A percentile compares a stretch with the other conserved stretches of the same genome.
Conservation (phyloP, 2,888 invertebrate species). For the Drosophila neotestacea region DNA sequence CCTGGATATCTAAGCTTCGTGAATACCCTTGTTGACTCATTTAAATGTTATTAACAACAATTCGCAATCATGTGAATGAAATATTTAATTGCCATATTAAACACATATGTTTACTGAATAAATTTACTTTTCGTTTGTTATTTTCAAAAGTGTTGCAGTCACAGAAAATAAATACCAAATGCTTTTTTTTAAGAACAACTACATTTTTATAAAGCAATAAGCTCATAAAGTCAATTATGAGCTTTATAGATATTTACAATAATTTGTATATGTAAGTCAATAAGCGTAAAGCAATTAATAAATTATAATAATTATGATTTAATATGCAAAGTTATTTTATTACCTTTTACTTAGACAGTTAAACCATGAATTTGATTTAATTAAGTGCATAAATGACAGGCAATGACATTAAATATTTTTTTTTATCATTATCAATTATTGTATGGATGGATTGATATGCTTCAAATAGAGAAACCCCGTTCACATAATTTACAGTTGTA, state of each 20-base stretch:
- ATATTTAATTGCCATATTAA: constrained; percentile 28
- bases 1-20: not conserved
- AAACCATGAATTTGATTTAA: constrained; percentile 4
- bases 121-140: constrained; percentile 24
- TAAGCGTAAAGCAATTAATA: constrained; percentile 60
- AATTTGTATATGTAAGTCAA: constrained; percentile 65
- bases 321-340: constrained; percentile 19
- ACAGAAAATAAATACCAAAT: constrained; percentile 45
- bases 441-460: not conserved
- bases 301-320: constrained; percentile 52
- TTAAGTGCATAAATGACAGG: not conserved
- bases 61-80: constrained; percentile 17
- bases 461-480: not conserved
- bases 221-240: constrained; percentile 52
- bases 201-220: constrained; percentile 35
- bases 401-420: too few species aligned
- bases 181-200: not conserved
- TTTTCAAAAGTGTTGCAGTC: constrained; percentile 15
- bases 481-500: not conserved
- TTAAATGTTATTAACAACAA: not conserved
- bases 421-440: too few species aligned
- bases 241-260: constrained; percentile 60
- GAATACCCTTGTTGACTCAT: not conserved
- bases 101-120: constrained; percentile 29
- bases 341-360: not conserved